phyloP scores from a whole-genome alignment of 2,797 vertebrate species.

The Acridotheres tristis region DNA sequence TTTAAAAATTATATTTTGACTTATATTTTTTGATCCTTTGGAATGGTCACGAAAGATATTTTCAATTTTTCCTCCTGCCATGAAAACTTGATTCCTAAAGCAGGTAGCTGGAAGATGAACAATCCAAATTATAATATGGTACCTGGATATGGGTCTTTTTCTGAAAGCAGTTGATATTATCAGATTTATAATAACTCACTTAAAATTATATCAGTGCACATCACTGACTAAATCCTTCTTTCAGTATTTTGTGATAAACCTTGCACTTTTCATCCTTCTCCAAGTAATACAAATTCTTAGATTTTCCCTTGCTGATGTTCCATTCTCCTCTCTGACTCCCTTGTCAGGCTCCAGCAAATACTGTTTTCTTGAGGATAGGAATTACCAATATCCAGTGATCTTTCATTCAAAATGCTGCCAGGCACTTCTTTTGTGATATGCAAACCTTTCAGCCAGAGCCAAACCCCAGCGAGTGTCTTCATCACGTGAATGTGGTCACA shows the following conservation, averaged over 20 bases:
- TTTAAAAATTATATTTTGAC: background rate
- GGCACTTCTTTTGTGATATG: background rate
- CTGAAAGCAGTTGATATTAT: background rate
- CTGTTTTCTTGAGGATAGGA: background rate
- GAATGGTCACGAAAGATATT: background rate
- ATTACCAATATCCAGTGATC: background rate
- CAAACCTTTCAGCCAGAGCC: background rate
- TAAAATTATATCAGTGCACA: background rate
- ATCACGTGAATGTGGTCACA: background rate
- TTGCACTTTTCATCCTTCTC: background rate
- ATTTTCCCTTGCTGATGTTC: background rate
- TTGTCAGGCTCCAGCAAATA: background rate
- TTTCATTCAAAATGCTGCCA: background rate
- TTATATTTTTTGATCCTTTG: background rate
- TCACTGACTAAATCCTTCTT: background rate
- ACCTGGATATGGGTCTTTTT: background rate
- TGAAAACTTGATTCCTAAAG: background rate
- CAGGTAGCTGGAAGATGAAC: background rate
- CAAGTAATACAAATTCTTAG: background rate
- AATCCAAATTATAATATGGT: background rate
- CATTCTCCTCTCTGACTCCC: background rate
- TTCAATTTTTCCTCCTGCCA: background rate
- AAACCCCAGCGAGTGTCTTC: background rate
- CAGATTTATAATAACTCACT: background rate
- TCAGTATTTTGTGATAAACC: background rate